Evolutionary conservation across 1,140 invertebrate species (phyloP).

Genomic region (Telenomus remus): DNA sequence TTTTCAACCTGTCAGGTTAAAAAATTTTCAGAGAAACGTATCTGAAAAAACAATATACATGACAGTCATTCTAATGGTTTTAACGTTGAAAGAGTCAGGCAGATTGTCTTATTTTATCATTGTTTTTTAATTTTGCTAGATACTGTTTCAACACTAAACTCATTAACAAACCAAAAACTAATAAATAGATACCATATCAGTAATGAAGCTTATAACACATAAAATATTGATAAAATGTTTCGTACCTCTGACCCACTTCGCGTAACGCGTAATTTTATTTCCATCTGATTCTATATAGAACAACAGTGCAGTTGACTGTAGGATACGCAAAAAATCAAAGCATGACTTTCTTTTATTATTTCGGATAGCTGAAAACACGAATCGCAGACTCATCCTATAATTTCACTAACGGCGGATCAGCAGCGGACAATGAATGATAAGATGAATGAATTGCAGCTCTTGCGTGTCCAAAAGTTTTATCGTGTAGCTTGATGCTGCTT

Average conservation of each 20-base stretch:
- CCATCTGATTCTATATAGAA: constrained; percentile 11
- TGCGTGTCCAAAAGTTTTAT: constrained; percentile 22
- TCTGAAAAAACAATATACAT: too few relatives aligned
- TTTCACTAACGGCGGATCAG: constrained; percentile 4
- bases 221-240: constrained; percentile 26
- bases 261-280: constrained; percentile 23
- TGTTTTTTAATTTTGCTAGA: constrained; percentile 1
- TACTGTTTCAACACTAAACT: constrained; percentile 31
- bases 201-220: constrained; percentile 45
- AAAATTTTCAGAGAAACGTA: too few relatives aligned
- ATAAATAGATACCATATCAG: constrained; percentile 28
- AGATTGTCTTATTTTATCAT: not conserved
- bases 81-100: too few relatives aligned
- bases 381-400: constrained; percentile 12
- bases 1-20: too few relatives aligned
- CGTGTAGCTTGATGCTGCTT: constrained; percentile 1
- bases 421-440: constrained; percentile 11
- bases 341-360: constrained; percentile 15
- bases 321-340: constrained; percentile 26
- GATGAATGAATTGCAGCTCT: constrained; percentile 20
- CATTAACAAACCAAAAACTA: constrained; percentile 5
- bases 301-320: constrained; percentile 12
- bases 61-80: too few relatives aligned
- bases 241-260: constrained; percentile 71
- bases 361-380: not conserved